These are phyloP conservation scores for Oasisia sp. DNA, from an alignment of 2,888 invertebrate species.

Conservation along the genomic window DNA sequence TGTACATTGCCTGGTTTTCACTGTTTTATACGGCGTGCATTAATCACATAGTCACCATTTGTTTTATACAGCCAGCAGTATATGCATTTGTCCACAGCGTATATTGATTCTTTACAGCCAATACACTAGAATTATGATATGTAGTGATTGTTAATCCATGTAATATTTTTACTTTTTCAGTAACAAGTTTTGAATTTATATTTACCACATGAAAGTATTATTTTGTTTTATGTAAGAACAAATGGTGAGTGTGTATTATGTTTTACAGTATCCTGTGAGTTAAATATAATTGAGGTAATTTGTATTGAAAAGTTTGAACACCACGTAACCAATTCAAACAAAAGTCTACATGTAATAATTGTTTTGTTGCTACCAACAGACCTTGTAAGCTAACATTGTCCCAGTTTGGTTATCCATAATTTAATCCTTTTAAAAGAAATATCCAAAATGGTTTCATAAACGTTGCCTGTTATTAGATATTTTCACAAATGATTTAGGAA, in stretches of 20 bases:
- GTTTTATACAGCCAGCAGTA: not conserved
- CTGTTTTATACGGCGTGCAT: not conserved
- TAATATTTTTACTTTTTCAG: not conserved
- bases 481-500: not conserved
- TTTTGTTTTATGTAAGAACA: not conserved
- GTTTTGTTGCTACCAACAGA: not conserved
- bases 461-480: not conserved
- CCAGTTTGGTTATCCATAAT: not conserved
- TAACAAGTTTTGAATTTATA: not conserved
- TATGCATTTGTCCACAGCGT: not conserved
- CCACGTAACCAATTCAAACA: not conserved
- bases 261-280: not conserved
- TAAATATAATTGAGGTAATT: not conserved
- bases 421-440: not conserved
- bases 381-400: not conserved
- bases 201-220: not conserved
- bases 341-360: not conserved
- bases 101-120: not conserved
- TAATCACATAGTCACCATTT: not conserved
- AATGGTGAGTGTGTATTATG: not conserved
- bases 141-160: not conserved
- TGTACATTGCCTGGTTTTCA: slow-evolving; percentile 6
- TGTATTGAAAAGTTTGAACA: not conserved
- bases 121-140: not conserved
- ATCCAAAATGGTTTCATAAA: not conserved